Conservation (phyloP, 2,113 vertebrate species). For the Xerus inauris region DNA sequence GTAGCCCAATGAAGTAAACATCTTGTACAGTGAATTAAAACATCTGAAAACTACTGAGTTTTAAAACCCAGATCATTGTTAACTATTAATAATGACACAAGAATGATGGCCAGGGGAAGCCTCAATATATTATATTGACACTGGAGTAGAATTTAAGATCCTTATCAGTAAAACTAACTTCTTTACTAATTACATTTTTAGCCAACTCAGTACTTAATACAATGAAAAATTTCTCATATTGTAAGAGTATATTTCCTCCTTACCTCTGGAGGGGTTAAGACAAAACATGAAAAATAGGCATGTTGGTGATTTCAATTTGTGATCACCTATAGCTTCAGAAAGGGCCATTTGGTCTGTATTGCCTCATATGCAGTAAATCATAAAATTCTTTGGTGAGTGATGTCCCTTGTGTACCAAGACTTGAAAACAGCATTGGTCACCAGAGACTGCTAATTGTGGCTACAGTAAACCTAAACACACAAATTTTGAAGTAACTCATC, state of each 20-base stretch:
- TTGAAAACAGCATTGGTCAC: neutral
- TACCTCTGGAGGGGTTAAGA: neutral
- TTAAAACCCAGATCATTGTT: neutral
- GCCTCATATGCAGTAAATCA: neutral
- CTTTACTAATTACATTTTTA: slow-evolving; percentile 8
- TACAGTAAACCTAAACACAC: neutral
- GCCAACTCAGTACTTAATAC: neutral
- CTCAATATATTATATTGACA: neutral
- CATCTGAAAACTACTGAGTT: neutral
- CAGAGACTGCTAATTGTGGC: neutral
- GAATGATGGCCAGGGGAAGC: neutral
- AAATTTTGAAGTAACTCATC: neutral
- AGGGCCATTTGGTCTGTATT: neutral
- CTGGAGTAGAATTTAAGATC: neutral
- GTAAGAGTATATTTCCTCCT: neutral
- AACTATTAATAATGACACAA: neutral
- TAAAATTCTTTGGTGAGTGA: neutral
- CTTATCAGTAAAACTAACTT: neutral
- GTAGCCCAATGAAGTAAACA: neutral
- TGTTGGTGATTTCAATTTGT: neutral
- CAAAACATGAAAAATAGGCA: neutral
- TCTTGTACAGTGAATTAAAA: neutral
- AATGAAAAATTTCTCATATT: neutral
- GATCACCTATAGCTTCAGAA: neutral
- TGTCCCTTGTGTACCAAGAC: neutral